These are phyloP conservation scores for Diplodus puntazzo DNA, from an alignment of 2,797 vertebrate genomes.

Conservation along the genomic window DNA sequence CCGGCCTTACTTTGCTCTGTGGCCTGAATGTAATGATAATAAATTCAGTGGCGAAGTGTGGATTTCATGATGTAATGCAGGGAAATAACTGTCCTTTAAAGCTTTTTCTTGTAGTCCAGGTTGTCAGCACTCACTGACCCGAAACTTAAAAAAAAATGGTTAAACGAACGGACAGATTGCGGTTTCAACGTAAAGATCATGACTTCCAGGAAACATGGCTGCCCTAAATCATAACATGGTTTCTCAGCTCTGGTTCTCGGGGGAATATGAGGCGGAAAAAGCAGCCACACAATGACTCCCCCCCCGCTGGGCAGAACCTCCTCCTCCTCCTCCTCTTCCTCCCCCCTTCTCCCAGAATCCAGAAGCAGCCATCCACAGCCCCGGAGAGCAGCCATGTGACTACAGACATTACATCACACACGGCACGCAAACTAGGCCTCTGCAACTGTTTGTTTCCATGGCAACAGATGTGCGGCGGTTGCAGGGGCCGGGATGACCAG, in stretches of 20 bases:
- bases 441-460: slow-evolving; percentile 68
- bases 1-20: background rate
- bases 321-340: background rate
- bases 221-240: slow-evolving; percentile 28
- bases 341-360: slow-evolving; percentile 21
- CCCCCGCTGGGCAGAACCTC: slow-evolving; percentile 22
- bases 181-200: slow-evolving; percentile 17
- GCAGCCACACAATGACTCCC: slow-evolving; percentile 15
- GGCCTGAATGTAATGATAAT: background rate
- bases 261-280: slow-evolving; percentile 26
- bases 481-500: slow-evolving; percentile 57
- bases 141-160: background rate
- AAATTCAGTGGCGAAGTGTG: background rate
- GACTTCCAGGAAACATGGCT: slow-evolving; percentile 48
- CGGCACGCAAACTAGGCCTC: slow-evolving; percentile 54
- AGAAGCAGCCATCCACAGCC: slow-evolving; percentile 30
- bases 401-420: slow-evolving; percentile 72
- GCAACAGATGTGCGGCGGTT: slow-evolving; percentile 59
- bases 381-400: slow-evolving; percentile 61
- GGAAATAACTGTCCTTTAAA: too few species aligned
- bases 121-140: background rate
- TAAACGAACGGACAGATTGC: background rate
- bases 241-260: slow-evolving; percentile 26
- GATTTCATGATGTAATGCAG: background rate
- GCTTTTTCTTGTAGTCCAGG: too few species aligned